Conservation (phyloP, 2,888 invertebrate genomes). For the Trachelus stipa region DNA sequence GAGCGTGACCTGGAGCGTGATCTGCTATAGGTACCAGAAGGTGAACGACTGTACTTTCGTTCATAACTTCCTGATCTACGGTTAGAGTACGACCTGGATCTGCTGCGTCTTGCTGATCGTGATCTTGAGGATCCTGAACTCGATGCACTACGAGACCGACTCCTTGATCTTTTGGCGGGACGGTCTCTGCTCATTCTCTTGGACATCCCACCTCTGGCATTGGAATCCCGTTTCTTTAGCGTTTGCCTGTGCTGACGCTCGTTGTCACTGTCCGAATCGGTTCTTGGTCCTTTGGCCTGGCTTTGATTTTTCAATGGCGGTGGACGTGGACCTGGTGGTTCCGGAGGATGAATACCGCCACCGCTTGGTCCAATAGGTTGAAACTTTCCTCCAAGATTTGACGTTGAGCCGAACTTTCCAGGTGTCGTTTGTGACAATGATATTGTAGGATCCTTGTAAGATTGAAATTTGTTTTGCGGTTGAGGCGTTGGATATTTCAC, state of each 20-base stretch:
- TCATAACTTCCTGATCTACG: conserved; percentile 63
- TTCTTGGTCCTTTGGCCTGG: conserved; percentile 72
- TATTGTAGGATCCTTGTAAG: conserved; percentile 50
- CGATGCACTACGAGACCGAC: conserved; percentile 70
- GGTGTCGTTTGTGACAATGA: conserved; percentile 8
- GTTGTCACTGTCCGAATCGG: conserved; percentile 67
- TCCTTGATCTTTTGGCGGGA: conserved; percentile 54
- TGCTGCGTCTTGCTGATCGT: conserved; percentile 71
- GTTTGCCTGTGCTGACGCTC: conserved; percentile 55
- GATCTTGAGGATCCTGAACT: conserved; percentile 77
- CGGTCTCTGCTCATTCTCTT: conserved; percentile 56
- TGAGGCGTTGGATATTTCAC: conserved; percentile 61
- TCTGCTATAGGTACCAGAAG: conserved; percentile 59
- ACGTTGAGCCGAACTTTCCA: conserved; percentile 50
- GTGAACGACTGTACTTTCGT: conserved; percentile 61
- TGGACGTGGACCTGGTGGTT: conserved; percentile 54
- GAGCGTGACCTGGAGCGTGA: conserved; percentile 68
- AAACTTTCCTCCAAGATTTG: conserved; percentile 57
- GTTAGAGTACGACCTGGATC: conserved; percentile 66
- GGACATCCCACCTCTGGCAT: conserved; percentile 51
- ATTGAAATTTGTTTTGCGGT: conserved; percentile 56
- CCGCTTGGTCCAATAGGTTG: conserved; percentile 59
- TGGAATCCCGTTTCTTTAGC: conserved; percentile 67
- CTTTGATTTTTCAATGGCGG: conserved; percentile 59
- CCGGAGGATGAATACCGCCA: conserved; percentile 49